phyloP scores from a whole-genome alignment of 2,888 invertebrate species.

The Drosophila imparisetae region DNA sequence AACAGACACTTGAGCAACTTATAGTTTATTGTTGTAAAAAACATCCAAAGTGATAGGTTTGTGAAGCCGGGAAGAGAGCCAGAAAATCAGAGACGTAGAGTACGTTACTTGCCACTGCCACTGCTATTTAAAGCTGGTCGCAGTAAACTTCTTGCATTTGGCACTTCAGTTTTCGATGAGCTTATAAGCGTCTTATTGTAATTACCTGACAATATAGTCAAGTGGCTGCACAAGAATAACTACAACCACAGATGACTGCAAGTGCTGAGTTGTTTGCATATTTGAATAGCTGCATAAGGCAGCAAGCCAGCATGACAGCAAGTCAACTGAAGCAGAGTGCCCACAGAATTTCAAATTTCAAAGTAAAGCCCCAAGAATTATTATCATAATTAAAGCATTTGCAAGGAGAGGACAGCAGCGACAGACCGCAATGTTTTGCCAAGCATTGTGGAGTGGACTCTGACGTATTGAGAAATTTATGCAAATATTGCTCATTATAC shows the following conservation, averaged over 20 bases:
- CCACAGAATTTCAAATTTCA: constrained; percentile 47
- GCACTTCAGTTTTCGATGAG: constrained; percentile 67
- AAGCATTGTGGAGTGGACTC: constrained; percentile 27
- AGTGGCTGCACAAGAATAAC: constrained; percentile 46
- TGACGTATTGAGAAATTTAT: constrained; percentile 58
- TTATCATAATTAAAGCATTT: constrained; percentile 77
- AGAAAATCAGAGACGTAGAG: not conserved
- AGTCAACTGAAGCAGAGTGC: constrained; percentile 39
- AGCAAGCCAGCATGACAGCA: constrained; percentile 25
- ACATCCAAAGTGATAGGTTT: not conserved
- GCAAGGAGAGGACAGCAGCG: constrained; percentile 7
- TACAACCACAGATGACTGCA: constrained; percentile 31
- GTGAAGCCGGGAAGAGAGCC: not conserved
- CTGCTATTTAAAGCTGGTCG: not conserved
- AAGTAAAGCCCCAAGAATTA: constrained; percentile 68
- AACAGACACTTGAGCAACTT: constrained; percentile 28
- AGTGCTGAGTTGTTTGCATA: constrained; percentile 63
- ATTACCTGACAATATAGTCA: constrained; percentile 74
- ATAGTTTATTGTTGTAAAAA: constrained; percentile 62
- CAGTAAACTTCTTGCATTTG: constrained; percentile 52
- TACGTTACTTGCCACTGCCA: not conserved
- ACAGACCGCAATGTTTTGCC: constrained; percentile 43
- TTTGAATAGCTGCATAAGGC: constrained; percentile 49
- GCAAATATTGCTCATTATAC: constrained; percentile 66
- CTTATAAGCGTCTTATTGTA: constrained; percentile 77